These are phyloP conservation scores for Aleadryas rufinucha DNA, from an alignment of 2,113 vertebrate genomes.

Conservation along the genomic window DNA sequence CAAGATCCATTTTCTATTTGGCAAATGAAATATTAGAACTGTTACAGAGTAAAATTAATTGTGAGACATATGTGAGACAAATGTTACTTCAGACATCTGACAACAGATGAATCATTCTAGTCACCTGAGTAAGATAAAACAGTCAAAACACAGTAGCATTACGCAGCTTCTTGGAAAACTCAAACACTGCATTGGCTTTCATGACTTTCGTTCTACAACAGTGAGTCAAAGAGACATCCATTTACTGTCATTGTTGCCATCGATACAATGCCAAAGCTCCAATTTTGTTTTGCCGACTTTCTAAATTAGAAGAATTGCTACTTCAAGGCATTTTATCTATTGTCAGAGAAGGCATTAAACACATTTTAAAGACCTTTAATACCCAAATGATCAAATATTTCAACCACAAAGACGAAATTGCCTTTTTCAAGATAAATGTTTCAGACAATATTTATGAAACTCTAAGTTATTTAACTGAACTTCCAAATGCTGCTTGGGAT, in stretches of 20 bases:
- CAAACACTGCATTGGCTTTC: not conserved
- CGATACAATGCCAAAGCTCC: not conserved
- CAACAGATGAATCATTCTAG: not conserved
- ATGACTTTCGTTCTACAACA: not conserved
- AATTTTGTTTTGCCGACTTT: not conserved
- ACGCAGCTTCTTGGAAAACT: not conserved
- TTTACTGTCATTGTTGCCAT: not conserved
- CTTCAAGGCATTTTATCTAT: not conserved
- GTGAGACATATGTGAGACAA: not conserved
- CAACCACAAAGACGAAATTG: not conserved
- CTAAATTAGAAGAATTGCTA: not conserved
- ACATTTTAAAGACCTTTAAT: not conserved
- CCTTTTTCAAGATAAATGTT: not conserved
- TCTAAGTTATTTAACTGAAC: not conserved
- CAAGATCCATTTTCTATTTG: constrained; percentile 9
- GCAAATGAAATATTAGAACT: constrained; percentile 10
- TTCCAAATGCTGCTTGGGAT: not conserved
- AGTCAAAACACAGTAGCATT: not conserved
- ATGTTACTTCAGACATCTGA: constrained; percentile 2
- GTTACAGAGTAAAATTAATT: constrained; percentile 8
- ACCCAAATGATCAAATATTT: not conserved
- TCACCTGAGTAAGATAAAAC: not conserved
- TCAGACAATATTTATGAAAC: not conserved
- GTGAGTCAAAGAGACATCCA: not conserved
- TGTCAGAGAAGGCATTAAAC: not conserved